Conservation (phyloP, 2,797 vertebrate species). For the Coregonus sp. region DNA sequence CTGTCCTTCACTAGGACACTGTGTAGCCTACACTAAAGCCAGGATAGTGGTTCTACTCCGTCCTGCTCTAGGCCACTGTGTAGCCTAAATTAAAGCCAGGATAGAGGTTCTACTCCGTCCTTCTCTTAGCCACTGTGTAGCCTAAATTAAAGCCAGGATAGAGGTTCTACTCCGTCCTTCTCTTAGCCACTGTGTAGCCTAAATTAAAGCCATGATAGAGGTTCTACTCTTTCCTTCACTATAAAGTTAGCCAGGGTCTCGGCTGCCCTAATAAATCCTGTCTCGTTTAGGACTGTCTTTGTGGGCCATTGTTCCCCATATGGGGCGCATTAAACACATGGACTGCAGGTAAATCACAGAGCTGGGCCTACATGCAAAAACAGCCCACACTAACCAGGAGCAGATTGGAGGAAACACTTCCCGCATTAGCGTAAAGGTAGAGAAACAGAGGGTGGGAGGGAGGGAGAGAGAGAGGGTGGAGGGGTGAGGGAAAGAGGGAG, state of each 20-base stretch:
- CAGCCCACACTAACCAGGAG: conserved; percentile 77
- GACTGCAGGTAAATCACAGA: conserved; percentile 83
- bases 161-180: too few species aligned
- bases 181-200: background rate
- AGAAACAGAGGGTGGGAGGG: conserved; percentile 38
- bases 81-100: too few species aligned
- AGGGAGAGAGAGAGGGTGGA: conserved; percentile 11
- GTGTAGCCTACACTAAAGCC: too few species aligned
- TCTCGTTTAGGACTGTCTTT: conserved; percentile 80
- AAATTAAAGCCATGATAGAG: background rate
- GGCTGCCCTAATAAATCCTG: conserved; percentile 75
- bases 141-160: too few species aligned
- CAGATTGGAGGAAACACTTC: conserved; percentile 74
- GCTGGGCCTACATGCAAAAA: conserved; percentile 68
- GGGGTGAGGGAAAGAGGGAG: background rate
- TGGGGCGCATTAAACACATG: conserved; percentile 87
- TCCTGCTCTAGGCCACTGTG: too few species aligned
- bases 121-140: too few species aligned
- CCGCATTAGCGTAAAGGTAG: conserved; percentile 49
- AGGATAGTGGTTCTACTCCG: too few species aligned
- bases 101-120: too few species aligned
- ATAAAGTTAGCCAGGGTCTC: conserved; percentile 44
- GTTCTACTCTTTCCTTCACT: background rate
- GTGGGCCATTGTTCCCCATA: conserved; percentile 85
- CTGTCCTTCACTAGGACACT: too few species aligned